Base-by-base conservation (phyloP, 2,113 vertebrate species). In the Onychostruthus taczanowskii region DNA sequence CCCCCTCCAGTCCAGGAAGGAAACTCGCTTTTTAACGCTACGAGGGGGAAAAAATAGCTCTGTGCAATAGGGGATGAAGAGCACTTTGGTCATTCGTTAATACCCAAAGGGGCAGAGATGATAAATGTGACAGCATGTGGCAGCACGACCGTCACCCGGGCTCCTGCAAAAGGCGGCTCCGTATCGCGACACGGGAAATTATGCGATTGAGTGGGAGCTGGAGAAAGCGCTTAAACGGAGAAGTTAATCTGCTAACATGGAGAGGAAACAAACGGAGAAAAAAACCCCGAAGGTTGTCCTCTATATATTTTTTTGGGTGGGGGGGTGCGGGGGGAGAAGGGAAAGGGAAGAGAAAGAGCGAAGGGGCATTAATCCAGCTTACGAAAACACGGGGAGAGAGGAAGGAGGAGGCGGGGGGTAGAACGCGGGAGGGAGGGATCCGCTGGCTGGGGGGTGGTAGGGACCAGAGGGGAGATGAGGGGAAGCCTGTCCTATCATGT, bases 41-140 rank as follows among this genome's bases (percentile, higher is more conserved):
- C 47, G 30, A 8, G 24, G n/a, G 37, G n/a, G 11, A 24, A 37
- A n/a, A 69, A 75, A 95, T 52, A 96, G 89, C 87, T 75, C 58
- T 26, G 56, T 83, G 80, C 70, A 50, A 67, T 73, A 69, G 6
- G 26, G 89, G 50, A 95, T 77, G 87, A 91, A 59, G 26, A 80
- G 61, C 84, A 80, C 77, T 92, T 87, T 39, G 89, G 91, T 87
- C 91, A 86, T 91, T 73, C 91, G 76, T 73, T 94, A 87, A 92
- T 46, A 89, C 76, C 91, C 93, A 50, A 69, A 95, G 91, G 93
- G 80, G 31, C 91, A 62, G 84, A 53, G 89, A 92, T 69, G 94
- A 91, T 95, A 77, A 94, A 92, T 80, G 87, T 21, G 96, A 94
- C 69, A 92, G 79, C 94, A 90, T 93, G 96, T 92, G 94, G 96